A percentile compares a stretch with the other conserved stretches of the same genome.
Conservation (phyloP, 2,888 invertebrate species). For the Microctonus brassicae region DNA sequence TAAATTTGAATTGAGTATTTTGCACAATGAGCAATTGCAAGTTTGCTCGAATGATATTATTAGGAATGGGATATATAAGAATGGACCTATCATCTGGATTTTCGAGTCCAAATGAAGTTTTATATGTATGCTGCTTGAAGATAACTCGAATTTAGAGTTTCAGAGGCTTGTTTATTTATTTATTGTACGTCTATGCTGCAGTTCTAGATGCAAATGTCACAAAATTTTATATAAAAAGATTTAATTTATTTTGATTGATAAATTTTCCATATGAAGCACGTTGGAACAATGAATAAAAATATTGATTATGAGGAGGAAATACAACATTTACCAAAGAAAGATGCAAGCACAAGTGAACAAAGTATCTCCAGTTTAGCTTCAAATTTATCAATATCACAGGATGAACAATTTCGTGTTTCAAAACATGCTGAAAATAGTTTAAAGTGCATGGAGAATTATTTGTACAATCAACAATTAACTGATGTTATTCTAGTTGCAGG, state of each 20-base stretch:
- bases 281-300: conserved; percentile 6
- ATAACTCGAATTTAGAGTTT: too few species aligned
- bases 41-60: too few species aligned
- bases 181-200: too few species aligned
- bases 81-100: too few species aligned
- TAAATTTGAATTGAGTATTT: too few species aligned
- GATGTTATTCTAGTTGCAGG: conserved; percentile 90
- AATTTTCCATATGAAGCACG: background rate
- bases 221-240: background rate
- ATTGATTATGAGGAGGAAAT: conserved; percentile 18
- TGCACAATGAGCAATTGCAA: too few species aligned
- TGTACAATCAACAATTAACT: conserved; percentile 85
- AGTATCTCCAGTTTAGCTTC: conserved; percentile 62
- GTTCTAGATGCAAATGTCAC: background rate
- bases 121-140: too few species aligned
- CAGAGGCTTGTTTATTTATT: too few species aligned
- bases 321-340: conserved; percentile 53
- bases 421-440: conserved; percentile 88
- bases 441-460: conserved; percentile 85
- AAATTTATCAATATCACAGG: conserved; percentile 74
- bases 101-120: too few species aligned
- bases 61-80: too few species aligned
- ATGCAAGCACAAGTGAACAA: conserved; percentile 61
- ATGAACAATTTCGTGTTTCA: conserved; percentile 82
- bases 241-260: background rate